Conservation (phyloP, 2,888 invertebrate species). For the Melinaea marsaeus region DNA sequence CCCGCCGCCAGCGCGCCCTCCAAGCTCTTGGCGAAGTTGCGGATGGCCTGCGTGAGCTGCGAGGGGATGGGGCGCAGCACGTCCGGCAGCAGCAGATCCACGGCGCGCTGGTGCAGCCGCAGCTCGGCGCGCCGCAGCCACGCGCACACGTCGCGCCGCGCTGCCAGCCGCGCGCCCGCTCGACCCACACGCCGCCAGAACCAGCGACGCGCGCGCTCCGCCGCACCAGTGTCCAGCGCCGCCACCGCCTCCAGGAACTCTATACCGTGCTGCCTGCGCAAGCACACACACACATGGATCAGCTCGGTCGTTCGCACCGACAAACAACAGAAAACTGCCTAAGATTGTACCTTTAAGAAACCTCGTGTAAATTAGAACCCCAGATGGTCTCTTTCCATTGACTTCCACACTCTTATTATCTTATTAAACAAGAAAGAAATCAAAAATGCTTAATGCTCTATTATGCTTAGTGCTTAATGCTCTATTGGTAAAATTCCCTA, state of each 20-base stretch:
- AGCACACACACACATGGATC: background rate
- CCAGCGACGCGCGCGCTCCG: constrained; percentile 93
- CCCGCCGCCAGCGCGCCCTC: constrained; percentile 93
- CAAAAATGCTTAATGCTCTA: too few relatives aligned
- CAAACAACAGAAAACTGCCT: too few relatives aligned
- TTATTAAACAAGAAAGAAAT: too few relatives aligned
- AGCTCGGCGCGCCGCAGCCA: constrained; percentile 92
- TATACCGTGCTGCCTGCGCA: constrained; percentile 91
- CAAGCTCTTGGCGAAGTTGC: constrained; percentile 76
- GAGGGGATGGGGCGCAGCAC: constrained; percentile 96
- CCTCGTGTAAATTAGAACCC: too few relatives aligned
- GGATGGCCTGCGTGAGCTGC: constrained; percentile 89
- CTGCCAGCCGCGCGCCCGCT: constrained; percentile 87
- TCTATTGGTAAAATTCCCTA: too few relatives aligned
- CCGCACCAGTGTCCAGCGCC: constrained; percentile 91
- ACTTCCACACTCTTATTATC: too few relatives aligned
- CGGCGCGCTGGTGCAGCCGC: constrained; percentile 96
- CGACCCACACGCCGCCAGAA: constrained; percentile 95
- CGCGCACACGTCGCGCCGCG: constrained; percentile 80
- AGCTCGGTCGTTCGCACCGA: background rate
- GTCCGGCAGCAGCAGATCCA: constrained; percentile 97
- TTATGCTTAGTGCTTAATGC: too few relatives aligned
- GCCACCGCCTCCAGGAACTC: constrained; percentile 94
- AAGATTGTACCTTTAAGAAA: too few relatives aligned
- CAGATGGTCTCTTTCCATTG: too few relatives aligned